Evolutionary conservation across 2,797 vertebrate genomes (phyloP).

Genomic region (Gymnoscopelus braueri): DNA sequence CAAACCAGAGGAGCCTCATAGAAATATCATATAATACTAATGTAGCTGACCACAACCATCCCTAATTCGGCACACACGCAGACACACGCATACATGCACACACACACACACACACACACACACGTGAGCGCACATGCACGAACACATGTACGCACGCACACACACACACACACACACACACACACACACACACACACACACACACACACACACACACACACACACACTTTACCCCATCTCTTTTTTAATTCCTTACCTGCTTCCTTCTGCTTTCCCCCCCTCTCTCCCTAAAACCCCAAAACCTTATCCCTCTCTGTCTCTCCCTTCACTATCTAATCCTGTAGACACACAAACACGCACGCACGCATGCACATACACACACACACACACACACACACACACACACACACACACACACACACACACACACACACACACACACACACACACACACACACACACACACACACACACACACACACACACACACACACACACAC

Average conservation of each 20-base stretch:
- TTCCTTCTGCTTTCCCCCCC: conserved; percentile 44
- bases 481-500: conserved; percentile 37
- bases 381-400: neutral
- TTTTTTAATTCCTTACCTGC: conserved; percentile 51
- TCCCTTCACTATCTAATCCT: too few species aligned
- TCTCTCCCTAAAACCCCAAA: conserved; percentile 18
- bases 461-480: conserved; percentile 27
- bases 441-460: conserved; percentile 27
- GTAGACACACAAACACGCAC: too few species aligned
- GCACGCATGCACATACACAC: conserved; percentile 20
- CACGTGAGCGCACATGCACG: conserved; percentile 17
- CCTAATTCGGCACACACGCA: conserved; percentile 63
- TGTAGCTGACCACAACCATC: conserved; percentile 78
- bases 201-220: conserved; percentile 35
- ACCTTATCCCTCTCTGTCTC: too few species aligned
- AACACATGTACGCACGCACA: conserved; percentile 43
- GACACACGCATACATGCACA: conserved; percentile 39
- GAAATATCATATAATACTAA: conserved; percentile 83
- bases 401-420: neutral
- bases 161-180: conserved; percentile 40
- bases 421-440: neutral
- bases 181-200: conserved; percentile 36
- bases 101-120: conserved; percentile 55
- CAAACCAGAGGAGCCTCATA: conserved; percentile 66
- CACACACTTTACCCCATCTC: conserved; percentile 36